Evolutionary conservation across 2,888 invertebrate species (phyloP).

Genomic region (Dynastes hyllus): DNA sequence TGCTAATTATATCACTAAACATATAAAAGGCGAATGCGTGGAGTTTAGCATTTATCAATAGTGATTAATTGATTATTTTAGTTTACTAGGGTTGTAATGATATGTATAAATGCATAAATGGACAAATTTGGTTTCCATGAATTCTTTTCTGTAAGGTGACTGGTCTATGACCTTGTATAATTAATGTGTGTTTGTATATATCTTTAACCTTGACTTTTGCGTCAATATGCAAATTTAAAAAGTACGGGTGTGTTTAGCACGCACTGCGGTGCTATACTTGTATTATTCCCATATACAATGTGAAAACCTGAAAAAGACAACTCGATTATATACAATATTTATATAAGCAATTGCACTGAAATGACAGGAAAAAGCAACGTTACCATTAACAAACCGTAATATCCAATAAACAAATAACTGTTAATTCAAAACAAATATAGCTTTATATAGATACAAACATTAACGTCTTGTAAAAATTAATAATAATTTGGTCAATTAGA

Average conservation of each 20-base stretch:
- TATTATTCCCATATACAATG: not conserved
- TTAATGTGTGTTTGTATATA: not conserved
- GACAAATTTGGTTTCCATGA: not conserved
- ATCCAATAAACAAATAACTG: too few species aligned
- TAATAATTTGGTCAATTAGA: too few species aligned
- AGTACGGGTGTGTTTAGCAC: conserved; percentile 21
- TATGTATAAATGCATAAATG: not conserved
- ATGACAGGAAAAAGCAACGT: too few species aligned
- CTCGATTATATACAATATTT: not conserved
- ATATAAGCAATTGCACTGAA: too few species aligned
- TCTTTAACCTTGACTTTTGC: conserved; percentile 23
- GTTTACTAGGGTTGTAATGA: not conserved
- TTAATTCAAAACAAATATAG: too few species aligned
- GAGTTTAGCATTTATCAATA: not conserved
- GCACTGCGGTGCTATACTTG: not conserved
- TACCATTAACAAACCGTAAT: too few species aligned
- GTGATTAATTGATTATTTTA: not conserved
- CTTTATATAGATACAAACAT: too few species aligned
- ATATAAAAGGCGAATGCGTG: too few species aligned
- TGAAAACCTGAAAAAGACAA: not conserved
- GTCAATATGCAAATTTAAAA: conserved; percentile 42
- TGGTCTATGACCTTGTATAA: conserved; percentile 24
- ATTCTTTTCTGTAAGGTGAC: not conserved
- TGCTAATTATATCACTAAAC: too few species aligned
- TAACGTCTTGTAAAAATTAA: too few species aligned